Percentiles rank a stretch among this genome's conserved stretches.
These are phyloP conservation scores for Pantherophis alleghaniensis DNA, from an alignment of 2,797 vertebrate species.

Conservation along the genomic window DNA sequence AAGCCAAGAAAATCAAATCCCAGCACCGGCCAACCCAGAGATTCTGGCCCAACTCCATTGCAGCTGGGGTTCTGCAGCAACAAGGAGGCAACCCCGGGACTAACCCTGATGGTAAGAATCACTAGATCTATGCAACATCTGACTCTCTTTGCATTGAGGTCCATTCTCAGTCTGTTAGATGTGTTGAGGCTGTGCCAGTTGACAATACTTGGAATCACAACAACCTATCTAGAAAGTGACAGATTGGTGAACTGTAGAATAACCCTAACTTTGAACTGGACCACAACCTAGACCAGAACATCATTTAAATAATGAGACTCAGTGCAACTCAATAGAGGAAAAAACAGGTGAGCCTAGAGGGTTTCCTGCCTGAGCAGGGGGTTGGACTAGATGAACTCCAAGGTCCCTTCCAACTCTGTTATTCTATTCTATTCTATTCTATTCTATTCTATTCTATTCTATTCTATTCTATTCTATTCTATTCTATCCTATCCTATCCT, in stretches of 20 bases:
- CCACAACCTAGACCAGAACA: background rate
- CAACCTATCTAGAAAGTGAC: background rate
- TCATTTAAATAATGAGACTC: background rate
- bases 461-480: too few relatives aligned
- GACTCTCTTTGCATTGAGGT: background rate
- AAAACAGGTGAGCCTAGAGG: background rate
- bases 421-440: too few relatives aligned
- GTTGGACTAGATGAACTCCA: too few relatives aligned
- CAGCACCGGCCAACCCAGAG: constrained; percentile 96
- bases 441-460: too few relatives aligned
- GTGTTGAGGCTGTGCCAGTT: background rate
- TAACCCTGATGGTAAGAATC: constrained; percentile 85
- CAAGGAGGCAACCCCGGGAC: constrained; percentile 83
- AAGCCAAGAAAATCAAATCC: constrained; percentile 99
- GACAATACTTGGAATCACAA: background rate
- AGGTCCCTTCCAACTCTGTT: too few relatives aligned
- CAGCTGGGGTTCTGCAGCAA: constrained; percentile 91
- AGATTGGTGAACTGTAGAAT: background rate
- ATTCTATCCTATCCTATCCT: too few relatives aligned
- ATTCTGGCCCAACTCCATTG: constrained; percentile 98
- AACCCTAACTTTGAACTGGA: background rate
- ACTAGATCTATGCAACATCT: background rate
- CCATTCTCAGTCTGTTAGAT: background rate
- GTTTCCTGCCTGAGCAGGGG: too few relatives aligned
- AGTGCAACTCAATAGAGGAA: background rate